Evolutionary conservation across 2,888 invertebrate species (phyloP), one percentile per base, ranked within the genome.

Genomic region (Epirrhoe tristata): DNA sequence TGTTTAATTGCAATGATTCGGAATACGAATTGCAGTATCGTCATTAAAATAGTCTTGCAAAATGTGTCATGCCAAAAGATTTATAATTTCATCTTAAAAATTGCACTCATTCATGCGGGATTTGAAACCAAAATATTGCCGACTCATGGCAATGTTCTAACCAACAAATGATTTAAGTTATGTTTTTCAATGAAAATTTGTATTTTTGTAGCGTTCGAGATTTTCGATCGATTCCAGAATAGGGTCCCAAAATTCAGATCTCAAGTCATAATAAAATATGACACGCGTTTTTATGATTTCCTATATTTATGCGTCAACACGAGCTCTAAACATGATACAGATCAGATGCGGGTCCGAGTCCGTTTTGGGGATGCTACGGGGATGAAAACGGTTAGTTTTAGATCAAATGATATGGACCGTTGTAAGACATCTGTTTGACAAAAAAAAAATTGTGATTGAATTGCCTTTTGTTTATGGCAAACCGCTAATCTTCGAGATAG

Each of bases 261-360:
- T n/a, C 39, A 46, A 63, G 55, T 16, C 52, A 48, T 60, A 12
- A 43, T 43, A 43, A 2, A 24, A 39, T 12, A 67, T 67, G 63
- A 72, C 76, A 61, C 67, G 71, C 73, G 64, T 80, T 81, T 76
- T 79, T 79, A 74, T 81, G 73, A 74, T 76, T 76, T 78, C 75
- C 77, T 76, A 81, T 78, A 79, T 81, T 83, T 86, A 92, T 92
- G 91, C 91, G 85, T 76, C 76, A 84, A 83, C 91, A 92, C 92
- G 91, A 81, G 81, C 80, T 24, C 24, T 53, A 67, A 59, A 66
- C 65, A 59, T 58, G 91, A 91, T 91, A 91, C 77, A 72, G 81
- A 91, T 92, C 92, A 72, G 74, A 89, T 91, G 89, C 91, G 92
- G 91, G 91, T 86, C 86, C 73, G 81, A 86, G 81, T 81, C 84